Evolutionary conservation across 2,888 invertebrate species (phyloP).

Genomic region (Punctoribates punctum): DNA sequence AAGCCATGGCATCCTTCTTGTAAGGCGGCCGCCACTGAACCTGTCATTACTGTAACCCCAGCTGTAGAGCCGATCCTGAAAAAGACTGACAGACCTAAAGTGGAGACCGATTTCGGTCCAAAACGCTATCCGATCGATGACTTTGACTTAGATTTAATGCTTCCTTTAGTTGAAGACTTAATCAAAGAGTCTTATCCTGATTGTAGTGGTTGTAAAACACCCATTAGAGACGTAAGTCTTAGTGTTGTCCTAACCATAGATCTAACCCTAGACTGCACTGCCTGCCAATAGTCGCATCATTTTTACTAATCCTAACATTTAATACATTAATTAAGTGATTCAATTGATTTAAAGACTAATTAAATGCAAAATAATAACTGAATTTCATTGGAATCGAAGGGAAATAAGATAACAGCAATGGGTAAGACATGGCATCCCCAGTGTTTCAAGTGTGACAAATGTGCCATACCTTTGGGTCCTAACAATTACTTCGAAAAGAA

Average conservation of each 20-base stretch:
- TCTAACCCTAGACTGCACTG: neutral
- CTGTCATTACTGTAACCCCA: slow-evolving; percentile 69
- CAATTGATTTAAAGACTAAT: too few relatives aligned
- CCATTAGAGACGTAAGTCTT: slow-evolving; percentile 68
- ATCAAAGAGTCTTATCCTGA: slow-evolving; percentile 81
- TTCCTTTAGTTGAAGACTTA: slow-evolving; percentile 16
- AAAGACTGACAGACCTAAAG: slow-evolving; percentile 9
- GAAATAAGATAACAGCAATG: slow-evolving; percentile 53
- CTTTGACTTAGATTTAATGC: slow-evolving; percentile 8
- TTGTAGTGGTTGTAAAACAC: slow-evolving; percentile 97
- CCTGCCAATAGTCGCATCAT: neutral
- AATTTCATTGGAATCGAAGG: slow-evolving; percentile 48
- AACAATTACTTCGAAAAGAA: slow-evolving; percentile 29
- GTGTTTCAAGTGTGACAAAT: slow-evolving; percentile 35
- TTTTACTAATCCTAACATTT: too few relatives aligned
- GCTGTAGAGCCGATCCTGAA: slow-evolving; percentile 53
- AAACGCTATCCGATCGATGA: neutral
- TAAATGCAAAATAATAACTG: slow-evolving; percentile 96
- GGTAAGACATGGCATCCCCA: slow-evolving; percentile 40
- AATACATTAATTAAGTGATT: neutral
- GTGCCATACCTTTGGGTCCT: slow-evolving; percentile 31
- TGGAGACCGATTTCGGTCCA: slow-evolving; percentile 10
- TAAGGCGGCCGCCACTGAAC: slow-evolving; percentile 98
- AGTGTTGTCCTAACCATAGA: too few relatives aligned
- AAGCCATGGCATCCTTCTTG: slow-evolving; percentile 99